A percentile compares a stretch with the other conserved stretches of the same genome.
Conservation (phyloP, 2,888 invertebrate genomes). For the Oxytorus armatus region DNA sequence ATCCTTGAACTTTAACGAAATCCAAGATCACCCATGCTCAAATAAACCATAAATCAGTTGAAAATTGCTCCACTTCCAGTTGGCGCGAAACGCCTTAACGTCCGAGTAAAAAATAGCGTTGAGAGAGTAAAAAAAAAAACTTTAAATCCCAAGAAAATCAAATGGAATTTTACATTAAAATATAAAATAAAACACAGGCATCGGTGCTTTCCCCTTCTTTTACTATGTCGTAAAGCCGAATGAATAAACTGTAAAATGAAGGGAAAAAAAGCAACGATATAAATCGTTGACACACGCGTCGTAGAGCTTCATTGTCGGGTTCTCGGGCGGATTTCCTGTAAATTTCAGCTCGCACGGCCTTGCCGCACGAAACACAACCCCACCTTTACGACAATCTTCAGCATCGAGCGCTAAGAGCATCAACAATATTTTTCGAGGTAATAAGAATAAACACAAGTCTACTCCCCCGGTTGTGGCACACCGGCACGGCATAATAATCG, state of each 20-base stretch:
- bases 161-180: background rate
- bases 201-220: background rate
- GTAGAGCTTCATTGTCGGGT: constrained; percentile 65
- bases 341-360: constrained; percentile 63
- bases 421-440: constrained; percentile 46
- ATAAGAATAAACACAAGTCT: constrained; percentile 53
- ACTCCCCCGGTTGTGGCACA: background rate
- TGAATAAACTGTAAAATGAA: constrained; percentile 38
- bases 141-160: background rate
- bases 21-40: too few species aligned
- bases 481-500: constrained; percentile 41
- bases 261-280: constrained; percentile 31
- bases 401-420: constrained; percentile 31
- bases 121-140: background rate
- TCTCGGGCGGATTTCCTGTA: constrained; percentile 65
- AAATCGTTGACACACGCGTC: constrained; percentile 57
- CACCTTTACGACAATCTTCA: constrained; percentile 23
- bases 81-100: too few species aligned
- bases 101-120: background rate
- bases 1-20: too few species aligned
- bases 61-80: too few species aligned
- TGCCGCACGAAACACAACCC: constrained; percentile 57
- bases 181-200: too few species aligned
- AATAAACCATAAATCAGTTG: too few species aligned
- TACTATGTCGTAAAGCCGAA: constrained; percentile 26